Evolutionary conservation across 2,888 invertebrate genomes (phyloP), one percentile per base, ranked within the genome.

Genomic region (Drosophila buzzatii): DNA sequence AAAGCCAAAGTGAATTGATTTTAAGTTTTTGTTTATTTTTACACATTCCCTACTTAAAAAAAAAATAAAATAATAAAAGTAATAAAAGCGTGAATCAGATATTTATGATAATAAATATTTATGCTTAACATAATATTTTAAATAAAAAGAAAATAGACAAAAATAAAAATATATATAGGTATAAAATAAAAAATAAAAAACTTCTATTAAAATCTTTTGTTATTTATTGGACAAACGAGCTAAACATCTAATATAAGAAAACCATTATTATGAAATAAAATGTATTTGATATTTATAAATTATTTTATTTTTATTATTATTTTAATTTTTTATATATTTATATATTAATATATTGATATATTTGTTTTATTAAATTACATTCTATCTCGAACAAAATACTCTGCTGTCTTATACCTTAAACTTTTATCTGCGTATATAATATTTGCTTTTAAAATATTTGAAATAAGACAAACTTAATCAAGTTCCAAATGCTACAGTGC

Each of bases 401-500:
- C 12, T 1, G 6, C 14, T 45, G 12, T 0, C 33, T 35, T 37
- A 20, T 23, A 5, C 5, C 2, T 5, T 3, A 53, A 53, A n/a
- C 4, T 0, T n/a, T 39, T n/a, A n/a, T 44, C 20, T 20, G 3
- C 12, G 3, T 31, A 20, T 16, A 23, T 7, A n/a, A 37, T 6
- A 37, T n/a, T 1, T n/a, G 16, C 27, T 33, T 10, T 51, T 3
- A 27, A n/a, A n/a, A 39, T 12, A 55, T 12, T 23, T n/a, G n/a
- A 12, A 55, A 55, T 27, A 39, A 27, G 37, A 12, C 37, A 23
- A 41, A 56, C 56, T 18, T 41, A 41, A 41, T 41, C 31, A 14
- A 42, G 41, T 18, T 27, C 9, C 31, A 35, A 53, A 39, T 23
- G 10, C 20, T 16, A n/a, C 23, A n/a, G 23, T 16, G 53, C 31